phyloP scores from a whole-genome alignment of 1,140 invertebrate genomes.

The Chelonus insularis region DNA sequence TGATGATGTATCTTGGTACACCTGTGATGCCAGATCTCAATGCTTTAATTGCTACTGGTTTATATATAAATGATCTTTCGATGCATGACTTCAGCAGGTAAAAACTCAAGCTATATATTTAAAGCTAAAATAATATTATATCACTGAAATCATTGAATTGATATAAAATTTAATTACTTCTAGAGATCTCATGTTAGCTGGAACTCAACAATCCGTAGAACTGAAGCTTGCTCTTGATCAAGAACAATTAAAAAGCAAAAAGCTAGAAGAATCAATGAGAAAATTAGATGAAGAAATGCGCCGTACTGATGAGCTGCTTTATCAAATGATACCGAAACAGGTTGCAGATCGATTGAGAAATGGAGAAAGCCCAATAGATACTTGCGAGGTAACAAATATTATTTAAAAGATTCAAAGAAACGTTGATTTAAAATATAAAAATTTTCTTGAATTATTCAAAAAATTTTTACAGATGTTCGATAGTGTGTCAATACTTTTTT shows the following conservation, averaged over 20 bases:
- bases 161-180: too few relatives aligned
- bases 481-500: slow-evolving; percentile 92
- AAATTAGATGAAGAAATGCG: slow-evolving; percentile 96
- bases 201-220: slow-evolving; percentile 96
- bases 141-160: too few relatives aligned
- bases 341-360: slow-evolving; percentile 89
- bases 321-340: slow-evolving; percentile 98
- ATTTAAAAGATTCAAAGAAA: not conserved
- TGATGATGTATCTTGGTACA: slow-evolving; percentile 95
- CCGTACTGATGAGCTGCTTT: slow-evolving; percentile 90
- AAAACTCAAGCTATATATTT: not conserved
- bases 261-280: slow-evolving; percentile 93
- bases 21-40: slow-evolving; percentile 94
- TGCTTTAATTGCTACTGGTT: slow-evolving; percentile 82
- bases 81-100: slow-evolving; percentile 97
- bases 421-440: not conserved
- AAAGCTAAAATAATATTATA: too few relatives aligned
- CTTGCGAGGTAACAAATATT: slow-evolving; percentile 78
- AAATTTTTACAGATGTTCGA: slow-evolving; percentile 85
- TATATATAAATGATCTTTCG: slow-evolving; percentile 96
- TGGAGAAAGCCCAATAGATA: slow-evolving; percentile 92
- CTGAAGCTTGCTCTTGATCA: slow-evolving; percentile 93
- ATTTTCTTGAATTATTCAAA: too few relatives aligned
- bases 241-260: slow-evolving; percentile 95
- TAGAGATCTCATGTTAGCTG: slow-evolving; percentile 93